Percentiles rank a stretch among this genome's conserved stretches.
phyloP scores from a whole-genome alignment of 1,140 invertebrate species.

The Leucophenga varia region DNA sequence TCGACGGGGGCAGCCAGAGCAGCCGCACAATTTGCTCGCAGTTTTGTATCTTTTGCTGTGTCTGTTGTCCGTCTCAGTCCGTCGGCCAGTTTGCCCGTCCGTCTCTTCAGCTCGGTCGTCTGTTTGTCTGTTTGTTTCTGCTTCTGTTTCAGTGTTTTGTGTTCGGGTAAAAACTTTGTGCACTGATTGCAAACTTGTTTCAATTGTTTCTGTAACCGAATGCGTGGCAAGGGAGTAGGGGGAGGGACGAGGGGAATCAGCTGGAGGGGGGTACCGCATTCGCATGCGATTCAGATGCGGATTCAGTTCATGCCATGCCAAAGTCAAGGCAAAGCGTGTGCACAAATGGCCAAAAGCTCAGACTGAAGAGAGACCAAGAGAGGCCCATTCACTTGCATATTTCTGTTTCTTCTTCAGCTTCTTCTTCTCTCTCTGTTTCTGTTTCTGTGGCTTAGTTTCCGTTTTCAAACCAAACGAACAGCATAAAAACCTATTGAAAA shows the following conservation, averaged over 20 bases:
- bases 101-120: too few species aligned
- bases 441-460: conserved; percentile 49
- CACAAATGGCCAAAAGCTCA: conserved; percentile 20
- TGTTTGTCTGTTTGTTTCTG: too few species aligned
- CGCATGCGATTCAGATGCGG: too few species aligned
- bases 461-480: conserved; percentile 35
- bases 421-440: too few species aligned
- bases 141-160: conserved; percentile 20
- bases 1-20: not conserved
- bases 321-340: conserved; percentile 36
- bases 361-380: conserved; percentile 10
- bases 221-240: not conserved
- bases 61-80: conserved; percentile 6
- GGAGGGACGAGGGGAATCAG: conserved; percentile 2
- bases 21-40: conserved; percentile 44
- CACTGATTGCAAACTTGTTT: conserved; percentile 53
- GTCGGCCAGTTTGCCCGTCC: conserved; percentile 17
- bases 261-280: not conserved
- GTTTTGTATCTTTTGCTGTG: conserved; percentile 36
- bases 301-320: too few species aligned
- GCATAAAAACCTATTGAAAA: conserved; percentile 48
- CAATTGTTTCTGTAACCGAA: conserved; percentile 44
- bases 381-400: conserved; percentile 41
- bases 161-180: conserved; percentile 39
- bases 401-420: conserved; percentile 4